Percentiles rank a stretch among this genome's conserved stretches.
Conservation (phyloP, 2,797 vertebrate species). For the Gymnoscopelus braueri region DNA sequence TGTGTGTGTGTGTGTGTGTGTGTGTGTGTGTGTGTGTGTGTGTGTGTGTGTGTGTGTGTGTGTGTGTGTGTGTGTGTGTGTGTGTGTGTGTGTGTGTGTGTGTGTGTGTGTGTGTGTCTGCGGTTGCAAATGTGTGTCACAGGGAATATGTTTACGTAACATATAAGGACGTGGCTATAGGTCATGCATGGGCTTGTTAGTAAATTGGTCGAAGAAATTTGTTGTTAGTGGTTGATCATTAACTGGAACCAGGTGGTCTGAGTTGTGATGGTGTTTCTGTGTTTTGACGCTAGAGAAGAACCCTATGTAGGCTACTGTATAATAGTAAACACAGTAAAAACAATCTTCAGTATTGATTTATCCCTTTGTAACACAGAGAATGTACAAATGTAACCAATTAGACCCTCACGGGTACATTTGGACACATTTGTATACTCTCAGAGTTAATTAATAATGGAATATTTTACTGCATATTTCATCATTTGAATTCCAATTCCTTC, state of each 20-base stretch:
- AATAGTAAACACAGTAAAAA: neutral
- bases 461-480: too few species aligned
- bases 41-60: constrained; percentile 7
- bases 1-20: constrained; percentile 2
- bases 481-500: too few species aligned
- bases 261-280: constrained; percentile 39
- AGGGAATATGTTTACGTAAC: constrained; percentile 62
- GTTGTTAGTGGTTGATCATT: constrained; percentile 60
- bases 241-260: constrained; percentile 58
- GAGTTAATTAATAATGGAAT: constrained; percentile 7
- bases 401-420: too few species aligned
- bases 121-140: constrained; percentile 42
- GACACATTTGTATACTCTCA: too few species aligned
- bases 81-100: constrained; percentile 56
- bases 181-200: constrained; percentile 49
- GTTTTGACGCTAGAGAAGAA: constrained; percentile 25
- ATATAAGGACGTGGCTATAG: constrained; percentile 51
- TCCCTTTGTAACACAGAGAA: too few species aligned
- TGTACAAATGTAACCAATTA: too few species aligned
- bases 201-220: constrained; percentile 54
- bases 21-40: constrained; percentile 34
- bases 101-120: neutral
- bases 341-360: neutral
- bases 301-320: constrained; percentile 42
- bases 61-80: constrained; percentile 16